phyloP scores from a whole-genome alignment of 92 coral and sea anemone species.

The Isaurus tuberculatus region DNA sequence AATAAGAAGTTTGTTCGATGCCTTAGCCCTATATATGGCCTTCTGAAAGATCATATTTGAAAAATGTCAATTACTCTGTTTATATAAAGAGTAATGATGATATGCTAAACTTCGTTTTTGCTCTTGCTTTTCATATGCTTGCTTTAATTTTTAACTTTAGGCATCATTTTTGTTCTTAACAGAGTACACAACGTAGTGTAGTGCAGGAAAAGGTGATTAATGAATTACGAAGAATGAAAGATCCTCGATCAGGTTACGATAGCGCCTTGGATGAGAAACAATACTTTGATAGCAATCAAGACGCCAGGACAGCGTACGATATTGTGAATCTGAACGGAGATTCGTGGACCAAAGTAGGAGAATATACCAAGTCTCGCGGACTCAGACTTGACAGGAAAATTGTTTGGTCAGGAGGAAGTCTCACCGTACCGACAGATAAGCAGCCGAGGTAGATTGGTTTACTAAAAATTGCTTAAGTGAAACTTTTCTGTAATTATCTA shows the following conservation, averaged over 20 bases:
- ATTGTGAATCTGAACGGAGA: slow-evolving; percentile 95
- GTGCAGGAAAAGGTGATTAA: slow-evolving; percentile 75
- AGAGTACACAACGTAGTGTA: slow-evolving; percentile 77
- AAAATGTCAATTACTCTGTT: no score
- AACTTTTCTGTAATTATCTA: no score
- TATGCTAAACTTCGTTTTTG: not conserved
- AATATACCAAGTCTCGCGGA: slow-evolving; percentile 81
- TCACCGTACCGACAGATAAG: slow-evolving; percentile 72
- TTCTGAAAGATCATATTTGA: no score
- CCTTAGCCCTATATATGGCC: no score
- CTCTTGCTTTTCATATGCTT: not conserved
- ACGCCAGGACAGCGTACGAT: slow-evolving; percentile 87
- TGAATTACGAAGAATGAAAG: slow-evolving; percentile 87
- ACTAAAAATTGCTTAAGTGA: not conserved
- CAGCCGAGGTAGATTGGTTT: slow-evolving; percentile 74
- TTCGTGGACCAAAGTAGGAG: slow-evolving; percentile 91
- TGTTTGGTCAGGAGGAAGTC: slow-evolving; percentile 98
- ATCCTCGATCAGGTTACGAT: slow-evolving; percentile 84
- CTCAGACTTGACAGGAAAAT: slow-evolving; percentile 81
- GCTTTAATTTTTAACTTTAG: not conserved
- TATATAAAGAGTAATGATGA: no score
- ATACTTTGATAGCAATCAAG: slow-evolving; percentile 86
- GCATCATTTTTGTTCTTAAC: slow-evolving; percentile 2
- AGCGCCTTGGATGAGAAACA: slow-evolving; percentile 80
- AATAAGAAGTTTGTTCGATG: no score